Evolutionary conservation across 2,888 invertebrate species (phyloP).

Genomic region (Empis livida): DNA sequence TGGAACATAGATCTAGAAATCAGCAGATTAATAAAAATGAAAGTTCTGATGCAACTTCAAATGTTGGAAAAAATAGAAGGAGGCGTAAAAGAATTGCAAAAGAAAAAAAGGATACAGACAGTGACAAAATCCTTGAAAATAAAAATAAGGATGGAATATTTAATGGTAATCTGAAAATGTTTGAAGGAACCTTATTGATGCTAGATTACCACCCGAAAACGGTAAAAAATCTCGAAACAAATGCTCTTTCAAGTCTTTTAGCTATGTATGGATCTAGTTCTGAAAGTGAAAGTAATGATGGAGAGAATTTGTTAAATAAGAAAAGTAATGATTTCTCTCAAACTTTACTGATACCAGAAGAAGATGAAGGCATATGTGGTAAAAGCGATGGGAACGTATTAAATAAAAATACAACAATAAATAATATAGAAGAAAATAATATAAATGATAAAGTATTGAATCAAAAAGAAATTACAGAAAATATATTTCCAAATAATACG

Average conservation of each 20-base stretch:
- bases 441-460: too few species aligned
- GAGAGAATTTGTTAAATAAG: too few species aligned
- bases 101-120: not conserved
- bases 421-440: too few species aligned
- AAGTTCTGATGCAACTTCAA: too few species aligned
- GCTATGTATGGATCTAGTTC: conserved; percentile 31
- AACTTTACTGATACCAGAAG: too few species aligned
- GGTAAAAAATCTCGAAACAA: conserved; percentile 5
- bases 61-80: conserved; percentile 1
- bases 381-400: too few species aligned
- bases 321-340: too few species aligned
- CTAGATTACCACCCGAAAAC: conserved; percentile 19
- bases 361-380: too few species aligned
- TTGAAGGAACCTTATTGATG: conserved; percentile 22
- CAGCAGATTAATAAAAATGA: too few species aligned
- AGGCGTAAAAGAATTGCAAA: not conserved
- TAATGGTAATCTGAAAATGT: conserved; percentile 13
- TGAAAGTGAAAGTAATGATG: conserved; percentile 10
- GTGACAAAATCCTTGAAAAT: not conserved
- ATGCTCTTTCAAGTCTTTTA: conserved; percentile 22
- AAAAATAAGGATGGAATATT: not conserved
- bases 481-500: too few species aligned
- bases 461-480: too few species aligned
- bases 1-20: conserved; percentile 1
- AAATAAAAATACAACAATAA: too few species aligned